Base-by-base conservation (phyloP, 1,140 invertebrate species). In the Drosophila serrata region DNA sequence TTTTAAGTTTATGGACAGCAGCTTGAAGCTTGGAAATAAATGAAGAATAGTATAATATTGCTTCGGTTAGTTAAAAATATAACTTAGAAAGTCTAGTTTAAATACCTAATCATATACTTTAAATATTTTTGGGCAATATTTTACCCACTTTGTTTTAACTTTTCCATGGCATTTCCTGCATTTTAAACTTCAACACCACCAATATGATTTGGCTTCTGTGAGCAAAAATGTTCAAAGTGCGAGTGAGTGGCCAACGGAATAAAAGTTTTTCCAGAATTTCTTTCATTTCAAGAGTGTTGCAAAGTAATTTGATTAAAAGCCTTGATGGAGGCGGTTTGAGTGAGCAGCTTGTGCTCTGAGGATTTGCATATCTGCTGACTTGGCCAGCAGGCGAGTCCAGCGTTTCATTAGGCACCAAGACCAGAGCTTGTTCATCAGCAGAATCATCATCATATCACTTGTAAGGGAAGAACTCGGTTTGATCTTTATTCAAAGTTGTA, bases 221-320 rank as follows among this genome's bases (percentile, higher is more conserved):
- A 42, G 59, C 42, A 19, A 57, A 68, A 82, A 63, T 82, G 42
- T 63, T 57, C 35, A 64, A 77, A 88, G 72, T 67, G 64, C 60
- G 72, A 72, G 79, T 49, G 72, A 72, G 79, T 60, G 19, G 22
- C 59, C 57, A 68, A 62, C 53, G 27, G 79, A 82, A 82, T 68
- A 77, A 82, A 82, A 88, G 69, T 81, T 67, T 59, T 53, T 7
- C 33, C 43, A 33, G 46, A 82, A 59, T 79, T 86, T 48, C 61
- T 46, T 56, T 59, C 43, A 57, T 43, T 56, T 60, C 62, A 77
- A 60, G 57, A 60, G 63, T 46, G 75, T 70, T 49, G 64, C 48
- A 77, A 84, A 88, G 85, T 85, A 90, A 90, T 90, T 90, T 85
- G 81, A 90, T 90, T 90, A 79, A 90, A 90, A 90, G 78, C 82